A percentile compares a stretch with the other conserved stretches of the same genome.
Evolutionary conservation across 1,140 invertebrate genomes (phyloP).

Genomic region (Nasonia longicornis): DNA sequence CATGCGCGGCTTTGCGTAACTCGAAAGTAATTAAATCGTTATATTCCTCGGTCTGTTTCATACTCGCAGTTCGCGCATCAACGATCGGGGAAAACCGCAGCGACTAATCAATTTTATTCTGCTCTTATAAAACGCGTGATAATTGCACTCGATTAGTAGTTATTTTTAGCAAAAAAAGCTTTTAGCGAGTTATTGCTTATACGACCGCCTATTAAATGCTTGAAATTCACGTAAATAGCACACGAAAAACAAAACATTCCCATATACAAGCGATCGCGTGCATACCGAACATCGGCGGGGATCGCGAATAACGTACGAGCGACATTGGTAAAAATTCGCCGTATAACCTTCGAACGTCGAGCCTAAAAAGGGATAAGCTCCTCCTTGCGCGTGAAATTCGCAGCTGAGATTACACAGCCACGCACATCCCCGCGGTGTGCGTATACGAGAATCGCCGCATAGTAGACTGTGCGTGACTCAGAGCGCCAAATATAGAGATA

Average conservation of each 20-base stretch:
- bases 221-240: no score
- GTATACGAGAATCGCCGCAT: not conserved
- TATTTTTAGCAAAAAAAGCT: slow-evolving; percentile 1
- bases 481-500: slow-evolving; percentile 30
- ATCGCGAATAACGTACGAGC: no score
- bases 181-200: not conserved
- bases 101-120: not conserved
- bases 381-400: not conserved
- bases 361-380: slow-evolving; percentile 9
- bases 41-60: not conserved
- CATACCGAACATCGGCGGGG: no score
- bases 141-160: not conserved
- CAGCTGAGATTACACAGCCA: not conserved
- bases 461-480: slow-evolving; percentile 2
- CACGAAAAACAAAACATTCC: not conserved
- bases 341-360: slow-evolving; percentile 2
- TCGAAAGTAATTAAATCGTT: slow-evolving; percentile 7
- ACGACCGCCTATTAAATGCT: no score
- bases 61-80: not conserved
- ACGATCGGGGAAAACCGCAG: not conserved
- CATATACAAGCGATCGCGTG: not conserved
- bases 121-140: no score
- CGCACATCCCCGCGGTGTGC: no score
- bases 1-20: not conserved
- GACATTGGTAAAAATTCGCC: not conserved